phyloP scores from a whole-genome alignment of 2,797 vertebrate species.

The Rhinichthys osculus region DNA sequence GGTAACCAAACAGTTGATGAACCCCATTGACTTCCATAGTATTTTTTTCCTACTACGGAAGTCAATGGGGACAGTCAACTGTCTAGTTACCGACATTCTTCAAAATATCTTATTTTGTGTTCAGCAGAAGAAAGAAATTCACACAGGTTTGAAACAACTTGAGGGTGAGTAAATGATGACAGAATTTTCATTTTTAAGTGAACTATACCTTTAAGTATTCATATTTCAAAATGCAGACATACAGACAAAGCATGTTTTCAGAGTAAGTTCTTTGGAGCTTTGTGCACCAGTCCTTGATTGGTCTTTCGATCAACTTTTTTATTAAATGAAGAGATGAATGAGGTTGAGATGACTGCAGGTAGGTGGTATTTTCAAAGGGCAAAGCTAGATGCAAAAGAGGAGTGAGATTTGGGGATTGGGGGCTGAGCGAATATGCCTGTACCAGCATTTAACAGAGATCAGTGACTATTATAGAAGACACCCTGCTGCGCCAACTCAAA shows the following conservation, averaged over 20 bases:
- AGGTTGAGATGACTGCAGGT: slow-evolving; percentile 61
- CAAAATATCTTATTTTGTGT: no score
- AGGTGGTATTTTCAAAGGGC: slow-evolving; percentile 68
- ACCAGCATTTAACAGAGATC: slow-evolving; percentile 64
- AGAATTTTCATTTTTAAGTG: no score
- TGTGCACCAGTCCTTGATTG: slow-evolving; percentile 71
- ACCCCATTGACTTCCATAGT: no score
- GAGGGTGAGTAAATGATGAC: no score
- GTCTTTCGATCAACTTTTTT: slow-evolving; percentile 73
- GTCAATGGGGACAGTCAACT: no score
- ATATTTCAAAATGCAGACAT: neutral
- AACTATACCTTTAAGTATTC: slow-evolving; percentile 29
- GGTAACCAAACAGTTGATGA: no score
- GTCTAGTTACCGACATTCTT: no score
- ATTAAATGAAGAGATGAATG: slow-evolving; percentile 68
- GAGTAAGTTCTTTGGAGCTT: slow-evolving; percentile 58
- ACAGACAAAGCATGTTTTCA: slow-evolving; percentile 46
- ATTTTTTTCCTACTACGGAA: no score
- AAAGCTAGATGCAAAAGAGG: slow-evolving; percentile 47
- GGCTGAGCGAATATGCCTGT: slow-evolving; percentile 64
- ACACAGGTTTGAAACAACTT: no score
- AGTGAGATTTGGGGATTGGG: slow-evolving; percentile 61
- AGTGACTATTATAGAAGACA: slow-evolving; percentile 63
- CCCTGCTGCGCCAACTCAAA: slow-evolving; percentile 63
- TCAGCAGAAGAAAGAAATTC: no score